A percentile compares a stretch with the other conserved stretches of the same genome.
Evolutionary conservation across 2,113 vertebrate genomes (phyloP).

Genomic region (Psettodes erumei): DNA sequence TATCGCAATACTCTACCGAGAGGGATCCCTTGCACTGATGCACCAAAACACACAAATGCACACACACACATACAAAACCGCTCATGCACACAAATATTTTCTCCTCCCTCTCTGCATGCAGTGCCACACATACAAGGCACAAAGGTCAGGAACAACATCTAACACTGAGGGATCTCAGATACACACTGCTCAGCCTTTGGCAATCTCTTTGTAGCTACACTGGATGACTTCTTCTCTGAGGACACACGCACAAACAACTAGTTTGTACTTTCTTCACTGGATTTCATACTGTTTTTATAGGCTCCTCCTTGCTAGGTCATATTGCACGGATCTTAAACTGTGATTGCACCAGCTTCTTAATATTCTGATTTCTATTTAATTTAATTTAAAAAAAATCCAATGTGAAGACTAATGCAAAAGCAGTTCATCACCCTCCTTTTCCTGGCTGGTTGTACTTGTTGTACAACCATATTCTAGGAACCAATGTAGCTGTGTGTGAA

Average conservation of each 20-base stretch:
- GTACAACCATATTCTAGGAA: constrained; percentile 25
- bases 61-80: constrained; percentile 43
- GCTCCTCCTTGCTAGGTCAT: constrained; percentile 5
- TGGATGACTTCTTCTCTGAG: constrained; percentile 50
- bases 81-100: constrained; percentile 15
- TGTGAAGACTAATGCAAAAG: constrained; percentile 4
- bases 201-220: constrained; percentile 67
- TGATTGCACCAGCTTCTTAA: constrained; percentile 65
- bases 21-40: constrained; percentile 62
- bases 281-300: constrained; percentile 65
- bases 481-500: constrained; percentile 51
- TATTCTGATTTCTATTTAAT: constrained; percentile 18
- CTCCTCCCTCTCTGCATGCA: constrained; percentile 80
- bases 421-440: neutral
- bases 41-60: constrained; percentile 14
- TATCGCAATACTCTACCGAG: constrained; percentile 64
- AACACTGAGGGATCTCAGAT: constrained; percentile 40
- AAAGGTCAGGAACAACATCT: constrained; percentile 77
- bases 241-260: constrained; percentile 44
- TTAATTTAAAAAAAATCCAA: neutral
- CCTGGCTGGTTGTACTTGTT: constrained; percentile 6
- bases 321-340: constrained; percentile 66
- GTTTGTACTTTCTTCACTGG: constrained; percentile 47
- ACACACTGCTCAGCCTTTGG: constrained; percentile 48
- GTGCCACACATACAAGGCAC: constrained; percentile 64